Evolutionary conservation across 2,113 vertebrate species (phyloP).

Genomic region (Centropus unirufus): DNA sequence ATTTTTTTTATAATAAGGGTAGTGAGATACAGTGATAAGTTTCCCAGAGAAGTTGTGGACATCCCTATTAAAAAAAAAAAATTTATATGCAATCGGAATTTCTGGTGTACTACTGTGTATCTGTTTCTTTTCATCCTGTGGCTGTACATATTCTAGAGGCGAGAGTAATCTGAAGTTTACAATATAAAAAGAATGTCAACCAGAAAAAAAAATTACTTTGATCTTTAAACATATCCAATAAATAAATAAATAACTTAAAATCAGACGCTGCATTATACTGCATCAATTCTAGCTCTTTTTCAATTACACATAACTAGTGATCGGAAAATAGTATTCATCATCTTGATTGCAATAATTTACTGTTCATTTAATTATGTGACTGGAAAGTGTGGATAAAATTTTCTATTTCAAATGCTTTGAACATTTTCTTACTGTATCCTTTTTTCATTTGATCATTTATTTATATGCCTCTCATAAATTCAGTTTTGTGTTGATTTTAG

Average conservation of each 20-base stretch:
- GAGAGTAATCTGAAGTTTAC: neutral
- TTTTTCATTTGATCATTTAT: neutral
- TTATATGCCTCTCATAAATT: neutral
- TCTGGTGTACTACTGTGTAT: neutral
- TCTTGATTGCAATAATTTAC: slow-evolving; percentile 30
- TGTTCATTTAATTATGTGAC: neutral
- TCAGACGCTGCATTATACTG: neutral
- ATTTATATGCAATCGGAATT: neutral
- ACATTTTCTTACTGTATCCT: neutral
- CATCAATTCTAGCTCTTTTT: neutral
- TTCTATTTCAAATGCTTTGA: neutral
- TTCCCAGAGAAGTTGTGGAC: neutral
- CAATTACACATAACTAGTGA: neutral
- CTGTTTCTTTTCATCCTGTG: neutral
- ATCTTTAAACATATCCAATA: neutral
- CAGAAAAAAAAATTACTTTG: neutral
- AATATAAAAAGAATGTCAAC: neutral
- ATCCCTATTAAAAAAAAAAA: neutral
- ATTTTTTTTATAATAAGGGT: rapidly evolving
- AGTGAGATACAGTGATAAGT: neutral
- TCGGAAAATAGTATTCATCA: slow-evolving; percentile 29
- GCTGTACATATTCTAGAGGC: neutral
- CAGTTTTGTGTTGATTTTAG: neutral
- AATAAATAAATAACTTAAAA: slow-evolving; percentile 1
- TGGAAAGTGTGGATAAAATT: neutral